Evolutionary conservation across 2,113 vertebrate species (phyloP), one percentile per base, ranked within the genome.

Genomic region (Desmodus rotundus): DNA sequence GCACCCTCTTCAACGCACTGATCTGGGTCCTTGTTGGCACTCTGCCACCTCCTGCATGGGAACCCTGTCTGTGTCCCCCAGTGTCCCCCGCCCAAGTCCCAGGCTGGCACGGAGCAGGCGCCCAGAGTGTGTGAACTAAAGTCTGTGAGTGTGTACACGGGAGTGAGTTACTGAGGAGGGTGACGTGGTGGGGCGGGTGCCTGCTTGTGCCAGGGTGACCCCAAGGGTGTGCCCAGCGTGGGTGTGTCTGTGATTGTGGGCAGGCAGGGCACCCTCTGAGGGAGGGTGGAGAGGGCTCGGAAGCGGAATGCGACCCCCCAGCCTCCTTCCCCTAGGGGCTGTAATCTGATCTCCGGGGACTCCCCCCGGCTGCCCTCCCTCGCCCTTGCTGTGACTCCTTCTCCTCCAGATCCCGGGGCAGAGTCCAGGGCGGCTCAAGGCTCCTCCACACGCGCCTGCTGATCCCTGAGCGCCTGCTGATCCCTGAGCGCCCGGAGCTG

Each of bases 261-360:
- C 91, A 89, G 95, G 95, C 96, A 16, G 94, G 93, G 93, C 94
- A 93, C 94, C 92, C 96, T 87, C 36, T 3, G 43, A 82, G 85
- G 92, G 84, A 78, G 52, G 89, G 84, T 67, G 45, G 89, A 85
- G 84, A 89, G 72, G 87, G n/a, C 88, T 97, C n/a, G 12, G 91
- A 98, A 95, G 88, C 1, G 78, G 94, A 97, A 96, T 96, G 96
- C 13, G 88, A 96, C 96, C 97, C 96, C 96, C 97, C 94, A 97
- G 94, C 96, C 91, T 94, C 91, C 93, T 73, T 88, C 83, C 89
- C 96, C 82, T 45, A 91, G 95, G 96, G 94, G 95, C 90, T 97
- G 97, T 97, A 98, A 98, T 97, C 91, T 92, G 97, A 98, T 98
- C 97, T 92, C 96, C 38, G 22, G 96, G 96, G 96, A 97, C 96